A percentile compares a stretch with the other conserved stretches of the same genome.
Conservation (phyloP, 1,140 invertebrate species). For the Zelostemma sp. region DNA sequence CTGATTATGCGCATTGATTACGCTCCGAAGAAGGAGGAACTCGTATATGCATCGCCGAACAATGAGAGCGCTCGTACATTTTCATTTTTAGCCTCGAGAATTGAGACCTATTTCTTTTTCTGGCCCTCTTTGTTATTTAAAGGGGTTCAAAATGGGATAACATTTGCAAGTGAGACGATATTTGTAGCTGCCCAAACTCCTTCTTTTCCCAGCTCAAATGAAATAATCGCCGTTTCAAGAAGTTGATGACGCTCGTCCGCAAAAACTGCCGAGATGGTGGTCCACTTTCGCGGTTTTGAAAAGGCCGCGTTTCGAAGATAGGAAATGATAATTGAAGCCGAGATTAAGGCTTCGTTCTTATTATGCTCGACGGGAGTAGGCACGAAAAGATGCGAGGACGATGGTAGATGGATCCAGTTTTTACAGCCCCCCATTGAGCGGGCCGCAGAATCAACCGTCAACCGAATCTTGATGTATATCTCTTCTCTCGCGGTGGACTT, state of each 20-base stretch:
- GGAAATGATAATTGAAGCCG: slow-evolving; percentile 63
- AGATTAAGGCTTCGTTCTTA: slow-evolving; percentile 66
- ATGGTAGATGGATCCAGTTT: slow-evolving; percentile 62
- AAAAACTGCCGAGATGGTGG: slow-evolving; percentile 54
- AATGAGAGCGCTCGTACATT: slow-evolving; percentile 18
- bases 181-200: too few relatives aligned
- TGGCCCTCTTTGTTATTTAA: slow-evolving; percentile 3
- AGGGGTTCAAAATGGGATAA: not conserved
- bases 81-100: slow-evolving; percentile 38
- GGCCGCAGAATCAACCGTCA: slow-evolving; percentile 57
- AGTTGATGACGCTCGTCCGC: too few relatives aligned
- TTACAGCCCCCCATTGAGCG: slow-evolving; percentile 51
- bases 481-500: slow-evolving; percentile 58
- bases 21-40: slow-evolving; percentile 23
- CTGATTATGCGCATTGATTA: slow-evolving; percentile 61
- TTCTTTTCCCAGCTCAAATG: too few relatives aligned
- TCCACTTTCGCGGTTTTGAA: slow-evolving; percentile 52
- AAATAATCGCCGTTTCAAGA: too few relatives aligned
- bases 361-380: slow-evolving; percentile 55
- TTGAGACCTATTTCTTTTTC: slow-evolving; percentile 16
- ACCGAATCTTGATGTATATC: slow-evolving; percentile 65
- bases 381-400: slow-evolving; percentile 42
- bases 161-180: slow-evolving; percentile 1
- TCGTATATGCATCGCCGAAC: slow-evolving; percentile 27
- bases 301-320: slow-evolving; percentile 32